Evolutionary conservation across 2,797 vertebrate genomes (phyloP), one percentile per base, ranked within the genome.

Genomic region (Poecilia picta): DNA sequence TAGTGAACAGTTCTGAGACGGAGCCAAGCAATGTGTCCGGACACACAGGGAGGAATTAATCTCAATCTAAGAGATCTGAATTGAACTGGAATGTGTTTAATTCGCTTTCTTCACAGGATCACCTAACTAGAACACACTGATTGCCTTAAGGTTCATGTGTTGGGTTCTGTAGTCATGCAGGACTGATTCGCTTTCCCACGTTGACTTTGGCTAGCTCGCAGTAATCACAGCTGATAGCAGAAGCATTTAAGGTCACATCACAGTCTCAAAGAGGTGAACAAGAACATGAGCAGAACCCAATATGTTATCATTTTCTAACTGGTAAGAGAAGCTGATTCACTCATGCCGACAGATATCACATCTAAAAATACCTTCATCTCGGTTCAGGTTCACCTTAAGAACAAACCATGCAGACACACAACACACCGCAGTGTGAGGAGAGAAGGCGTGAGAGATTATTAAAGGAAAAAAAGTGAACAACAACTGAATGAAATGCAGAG

Each of bases 41-140:
- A 71, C 68, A 71, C 68, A 71, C 25, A 43, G 25, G 41, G 13
- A 68, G 36, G 25, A 41, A 68, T 68, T 68, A 39, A 45, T 71
- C 41, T 45, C 23, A 45, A 71, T 70, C 39, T 71, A 71, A 12
- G 41, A 45, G 39, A 71, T 28, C 23, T 45, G 23, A 45, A 16
- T 45, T 45, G 68, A 43, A 28, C 23, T n/a, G 41, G 41, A 71
- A 43, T 43, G 68, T 45, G 25, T 71, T 71, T 68, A 68, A 68
- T 41, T 68, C 20, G 5, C 16, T 53, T 71, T 71, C 68, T 45
- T 71, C 43, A 43, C 36, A 41, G 36, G 64, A 45, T 45, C 68
- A 45, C 5, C 68, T 16, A 71, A 45, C 68, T 45, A 28, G 23
- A 71, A 71, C 25, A 45, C 23, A 45, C 4, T 43, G 41, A 43